Conservation (phyloP, 2,797 vertebrate genomes). For the Acipenser ruthenus region DNA sequence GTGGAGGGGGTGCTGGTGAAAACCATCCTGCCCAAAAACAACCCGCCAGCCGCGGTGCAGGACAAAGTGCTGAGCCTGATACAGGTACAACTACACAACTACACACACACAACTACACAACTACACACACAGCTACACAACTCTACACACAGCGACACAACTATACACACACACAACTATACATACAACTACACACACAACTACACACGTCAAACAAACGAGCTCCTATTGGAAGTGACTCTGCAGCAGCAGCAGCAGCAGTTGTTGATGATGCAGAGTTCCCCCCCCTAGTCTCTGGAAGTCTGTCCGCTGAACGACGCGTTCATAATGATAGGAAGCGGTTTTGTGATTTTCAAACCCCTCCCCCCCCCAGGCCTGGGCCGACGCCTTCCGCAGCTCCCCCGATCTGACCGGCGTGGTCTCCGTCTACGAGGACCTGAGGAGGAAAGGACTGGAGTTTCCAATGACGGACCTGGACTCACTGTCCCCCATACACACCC, state of each 20-base stretch:
- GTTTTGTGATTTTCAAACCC: not conserved
- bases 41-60: slow-evolving; percentile 78
- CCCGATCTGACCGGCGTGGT: slow-evolving; percentile 93
- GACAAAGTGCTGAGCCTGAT: slow-evolving; percentile 86
- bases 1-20: slow-evolving; percentile 85
- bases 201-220: too few species aligned
- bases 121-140: too few species aligned
- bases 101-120: too few species aligned
- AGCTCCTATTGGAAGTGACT: too few species aligned
- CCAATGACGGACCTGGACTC: slow-evolving; percentile 84
- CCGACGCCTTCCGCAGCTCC: slow-evolving; percentile 92
- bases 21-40: slow-evolving; percentile 88
- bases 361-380: slow-evolving; percentile 77
- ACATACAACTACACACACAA: too few species aligned
- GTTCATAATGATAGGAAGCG: not conserved
- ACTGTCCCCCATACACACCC: slow-evolving; percentile 70
- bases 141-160: too few species aligned
- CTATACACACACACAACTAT: not conserved
- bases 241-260: too few species aligned
- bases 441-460: slow-evolving; percentile 93
- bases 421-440: slow-evolving; percentile 86
- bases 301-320: slow-evolving; percentile 5
- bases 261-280: not conserved
- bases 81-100: slow-evolving; percentile 62
- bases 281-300: not conserved